Evolutionary conservation across 2,888 invertebrate species (phyloP), one percentile per base, ranked within the genome.

Genomic region (Agrochola macilenta): DNA sequence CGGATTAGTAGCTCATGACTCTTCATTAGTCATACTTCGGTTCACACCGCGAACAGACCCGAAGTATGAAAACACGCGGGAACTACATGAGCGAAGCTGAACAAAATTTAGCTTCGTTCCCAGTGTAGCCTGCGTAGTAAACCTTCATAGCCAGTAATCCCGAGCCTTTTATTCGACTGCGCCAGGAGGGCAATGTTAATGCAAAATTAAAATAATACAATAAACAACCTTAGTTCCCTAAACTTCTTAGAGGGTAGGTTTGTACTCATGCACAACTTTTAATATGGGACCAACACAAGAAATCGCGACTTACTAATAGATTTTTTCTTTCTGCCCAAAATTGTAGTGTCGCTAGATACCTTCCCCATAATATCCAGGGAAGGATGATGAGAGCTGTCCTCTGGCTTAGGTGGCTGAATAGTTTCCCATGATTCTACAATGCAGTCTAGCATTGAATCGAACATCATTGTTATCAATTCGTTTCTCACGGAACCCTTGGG

Each of bases 361-460:
- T 93, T 94, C 11, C 77, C 89, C 39, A 39, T 39, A 92, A 80
- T 39, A 0, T 92, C 92, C 60, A 87, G 77, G n/a, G 80, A 74
- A 65, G 23, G 58, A 30, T 11, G 43, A 65, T 82, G 78, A 39
- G 77, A 73, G 60, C 82, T 87, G 1, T 92, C 91, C n/a, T 92
- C 93, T 7, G 58, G 79, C 79, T 93, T 94, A 9, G 69, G 88
- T 57, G 89, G 87, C 46, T 78, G 79, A 66, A 95, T 94, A 0
- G 91, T 89, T 52, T 94, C 92, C 96, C 96, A 96, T 14, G 95
- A 94, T 39, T 94, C 91, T 20, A 96, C 93, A 54, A 96, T 95
- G 81, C 85, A 88, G 39, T 91, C 91, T 4, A 96, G 86, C 96
- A 96, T 96, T 3, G 95, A 93, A 73, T 96, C 94, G 81, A 95